These are phyloP conservation scores for Nesoenas mayeri DNA, from an alignment of 2,113 vertebrate genomes.

Conservation along the genomic window DNA sequence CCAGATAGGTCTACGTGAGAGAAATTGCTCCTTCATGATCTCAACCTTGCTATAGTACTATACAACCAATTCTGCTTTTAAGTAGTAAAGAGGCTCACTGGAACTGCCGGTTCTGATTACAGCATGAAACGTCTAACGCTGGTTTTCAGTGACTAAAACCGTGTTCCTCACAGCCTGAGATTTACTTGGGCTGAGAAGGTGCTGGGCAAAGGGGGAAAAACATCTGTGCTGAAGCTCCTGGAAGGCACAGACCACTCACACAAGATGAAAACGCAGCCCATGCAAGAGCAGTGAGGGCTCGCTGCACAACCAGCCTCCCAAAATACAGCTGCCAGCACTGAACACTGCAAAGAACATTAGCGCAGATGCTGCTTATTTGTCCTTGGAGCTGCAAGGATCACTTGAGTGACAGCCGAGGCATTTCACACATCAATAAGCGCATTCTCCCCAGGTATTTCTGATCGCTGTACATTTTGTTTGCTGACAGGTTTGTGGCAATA, in stretches of 20 bases:
- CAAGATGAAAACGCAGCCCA: fast-evolving
- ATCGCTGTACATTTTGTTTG: background rate
- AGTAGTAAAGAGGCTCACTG: conserved; percentile 10
- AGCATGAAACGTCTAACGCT: background rate
- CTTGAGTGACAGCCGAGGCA: background rate
- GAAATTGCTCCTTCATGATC: conserved; percentile 1
- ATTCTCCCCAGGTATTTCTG: conserved; percentile 29
- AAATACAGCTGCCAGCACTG: background rate
- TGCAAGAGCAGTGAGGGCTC: background rate
- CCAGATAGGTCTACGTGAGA: background rate
- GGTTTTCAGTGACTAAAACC: background rate
- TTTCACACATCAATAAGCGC: conserved; percentile 1
- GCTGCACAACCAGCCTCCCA: fast-evolving
- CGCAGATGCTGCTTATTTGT: background rate
- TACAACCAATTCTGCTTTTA: conserved; percentile 13
- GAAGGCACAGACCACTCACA: background rate
- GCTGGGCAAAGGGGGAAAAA: background rate
- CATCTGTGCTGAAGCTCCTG: fast-evolving
- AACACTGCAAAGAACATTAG: background rate
- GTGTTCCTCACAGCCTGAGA: background rate
- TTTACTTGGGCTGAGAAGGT: background rate
- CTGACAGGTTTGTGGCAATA: background rate
- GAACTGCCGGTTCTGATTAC: conserved; percentile 21
- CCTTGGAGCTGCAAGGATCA: background rate
- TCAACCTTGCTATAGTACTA: background rate